These are phyloP conservation scores for Nematostella vectensis DNA, from an alignment of 92 coral and sea anemone species.

Conservation along the genomic window DNA sequence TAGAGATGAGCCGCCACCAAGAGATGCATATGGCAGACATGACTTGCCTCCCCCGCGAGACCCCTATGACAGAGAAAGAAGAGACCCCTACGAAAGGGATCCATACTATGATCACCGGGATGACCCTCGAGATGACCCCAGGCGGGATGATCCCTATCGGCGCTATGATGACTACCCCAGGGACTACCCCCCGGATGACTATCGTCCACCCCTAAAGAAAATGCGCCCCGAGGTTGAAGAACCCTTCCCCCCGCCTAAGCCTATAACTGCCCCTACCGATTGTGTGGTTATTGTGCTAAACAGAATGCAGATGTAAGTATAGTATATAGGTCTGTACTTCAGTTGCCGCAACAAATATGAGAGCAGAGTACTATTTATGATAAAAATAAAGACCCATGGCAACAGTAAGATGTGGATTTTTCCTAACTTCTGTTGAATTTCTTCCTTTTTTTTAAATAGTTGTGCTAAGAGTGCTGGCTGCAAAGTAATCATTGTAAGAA, in stretches of 20 bases:
- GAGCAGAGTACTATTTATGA: too few relatives aligned
- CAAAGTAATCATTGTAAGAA: too few relatives aligned
- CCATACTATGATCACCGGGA: slow-evolving; percentile 33
- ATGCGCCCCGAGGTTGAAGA: slow-evolving; percentile 75
- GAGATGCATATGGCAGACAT: slow-evolving; percentile 64
- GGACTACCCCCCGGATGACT: slow-evolving; percentile 57
- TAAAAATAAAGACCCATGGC: too few relatives aligned
- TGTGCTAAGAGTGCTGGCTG: too few relatives aligned
- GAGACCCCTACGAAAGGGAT: slow-evolving; percentile 53
- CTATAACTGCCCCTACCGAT: slow-evolving; percentile 87
- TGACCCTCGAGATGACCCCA: slow-evolving; percentile 18
- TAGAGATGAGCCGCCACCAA: slow-evolving; percentile 66
- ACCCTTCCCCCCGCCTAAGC: slow-evolving; percentile 37
- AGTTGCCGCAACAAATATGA: too few relatives aligned
- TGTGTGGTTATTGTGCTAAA: slow-evolving; percentile 93
- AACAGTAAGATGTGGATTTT: too few relatives aligned
- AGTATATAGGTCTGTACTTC: too few relatives aligned
- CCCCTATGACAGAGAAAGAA: slow-evolving; percentile 35
- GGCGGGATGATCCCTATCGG: slow-evolving; percentile 8
- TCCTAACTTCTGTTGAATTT: too few relatives aligned
- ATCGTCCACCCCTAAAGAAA: slow-evolving; percentile 75
- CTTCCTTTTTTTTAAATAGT: too few relatives aligned
- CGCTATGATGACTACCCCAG: slow-evolving; percentile 23
- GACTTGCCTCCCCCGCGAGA: slow-evolving; percentile 32
- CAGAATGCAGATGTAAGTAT: slow-evolving; percentile 73